Conservation (phyloP, 2,797 vertebrate genomes). For the Chelidonichthys spinosus region DNA sequence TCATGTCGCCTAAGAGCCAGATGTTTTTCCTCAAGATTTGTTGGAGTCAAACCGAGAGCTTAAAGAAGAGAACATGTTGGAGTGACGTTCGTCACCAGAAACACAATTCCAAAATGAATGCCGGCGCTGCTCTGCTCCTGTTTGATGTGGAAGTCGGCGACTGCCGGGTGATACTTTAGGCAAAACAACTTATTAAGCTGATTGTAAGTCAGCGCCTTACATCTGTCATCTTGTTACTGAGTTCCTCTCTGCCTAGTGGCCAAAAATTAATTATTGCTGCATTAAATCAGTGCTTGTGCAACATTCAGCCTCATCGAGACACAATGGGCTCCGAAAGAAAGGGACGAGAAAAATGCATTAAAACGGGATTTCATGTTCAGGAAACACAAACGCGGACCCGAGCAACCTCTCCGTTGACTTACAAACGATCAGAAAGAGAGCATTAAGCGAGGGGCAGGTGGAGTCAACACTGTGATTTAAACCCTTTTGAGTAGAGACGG, state of each 20-base stretch:
- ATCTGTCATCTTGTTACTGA: slow-evolving; percentile 11
- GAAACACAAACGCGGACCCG: slow-evolving; percentile 46
- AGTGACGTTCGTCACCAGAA: background rate
- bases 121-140: background rate
- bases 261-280: slow-evolving; percentile 2
- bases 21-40: background rate
- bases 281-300: slow-evolving; percentile 20
- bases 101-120: background rate
- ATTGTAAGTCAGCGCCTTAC: background rate
- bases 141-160: background rate
- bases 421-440: slow-evolving; percentile 54
- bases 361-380: slow-evolving; percentile 58
- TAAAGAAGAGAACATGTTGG: background rate
- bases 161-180: background rate
- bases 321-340: slow-evolving; percentile 18
- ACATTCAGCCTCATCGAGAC: slow-evolving; percentile 1
- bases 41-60: background rate
- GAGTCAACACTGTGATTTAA: slow-evolving; percentile 73
- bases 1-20: background rate
- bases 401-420: slow-evolving; percentile 55
- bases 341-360: slow-evolving; percentile 40
- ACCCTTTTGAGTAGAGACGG: slow-evolving; percentile 49
- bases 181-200: background rate
- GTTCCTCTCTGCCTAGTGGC: background rate
- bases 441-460: slow-evolving; percentile 56